A percentile compares a stretch with the other conserved stretches of the same genome.
These are phyloP conservation scores for Meganola albula DNA, from an alignment of 2,888 invertebrate genomes.

Conservation along the genomic window DNA sequence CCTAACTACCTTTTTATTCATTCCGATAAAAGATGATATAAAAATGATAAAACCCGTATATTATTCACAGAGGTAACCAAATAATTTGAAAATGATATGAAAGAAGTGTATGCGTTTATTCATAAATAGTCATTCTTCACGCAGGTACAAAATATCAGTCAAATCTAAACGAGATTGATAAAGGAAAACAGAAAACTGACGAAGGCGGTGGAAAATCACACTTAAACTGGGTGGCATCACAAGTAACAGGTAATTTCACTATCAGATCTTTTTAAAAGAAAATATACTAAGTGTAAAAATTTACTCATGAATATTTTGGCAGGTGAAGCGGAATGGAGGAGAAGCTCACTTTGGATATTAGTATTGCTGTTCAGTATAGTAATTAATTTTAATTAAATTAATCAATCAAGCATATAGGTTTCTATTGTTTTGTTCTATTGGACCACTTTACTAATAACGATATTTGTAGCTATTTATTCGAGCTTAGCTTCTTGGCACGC, in stretches of 20 bases:
- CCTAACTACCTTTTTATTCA: too few species aligned
- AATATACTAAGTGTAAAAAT: not conserved
- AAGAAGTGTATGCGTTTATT: too few species aligned
- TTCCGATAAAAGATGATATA: too few species aligned
- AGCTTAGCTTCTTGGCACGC: too few species aligned
- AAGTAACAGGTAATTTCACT: conserved; percentile 72
- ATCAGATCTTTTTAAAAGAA: not conserved
- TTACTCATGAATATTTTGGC: conserved; percentile 36
- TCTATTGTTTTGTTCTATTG: too few species aligned
- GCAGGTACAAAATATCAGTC: conserved; percentile 86
- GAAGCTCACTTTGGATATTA: conserved; percentile 44
- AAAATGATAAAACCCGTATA: too few species aligned
- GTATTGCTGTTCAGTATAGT: conserved; percentile 34
- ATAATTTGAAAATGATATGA: too few species aligned
- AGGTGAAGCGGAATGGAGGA: conserved; percentile 59
- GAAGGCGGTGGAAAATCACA: conserved; percentile 76
- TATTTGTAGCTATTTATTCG: too few species aligned
- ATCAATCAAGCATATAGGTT: too few species aligned
- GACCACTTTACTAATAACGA: too few species aligned
- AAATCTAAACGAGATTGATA: conserved; percentile 87
- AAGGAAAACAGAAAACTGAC: conserved; percentile 86
- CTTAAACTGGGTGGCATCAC: conserved; percentile 75
- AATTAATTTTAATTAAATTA: conserved; percentile 40
- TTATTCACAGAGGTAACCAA: too few species aligned
- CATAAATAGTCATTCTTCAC: too few species aligned